Base-by-base conservation (phyloP, 2,888 invertebrate genomes). In the Microchrysa polita region DNA sequence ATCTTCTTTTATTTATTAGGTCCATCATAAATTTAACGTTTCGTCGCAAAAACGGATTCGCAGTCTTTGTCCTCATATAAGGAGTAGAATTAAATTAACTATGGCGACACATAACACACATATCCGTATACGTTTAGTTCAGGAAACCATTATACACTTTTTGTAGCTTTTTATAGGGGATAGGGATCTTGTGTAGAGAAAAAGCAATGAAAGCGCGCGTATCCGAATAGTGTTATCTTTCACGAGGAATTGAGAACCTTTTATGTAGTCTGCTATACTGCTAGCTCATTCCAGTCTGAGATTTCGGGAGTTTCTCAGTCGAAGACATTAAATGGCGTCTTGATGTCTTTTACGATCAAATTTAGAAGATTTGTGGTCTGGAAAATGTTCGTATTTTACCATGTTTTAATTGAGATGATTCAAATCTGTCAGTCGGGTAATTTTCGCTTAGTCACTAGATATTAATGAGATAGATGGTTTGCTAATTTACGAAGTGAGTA, bases 21-120 rank as follows among this genome's bases (percentile, higher is more conserved):
- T 2, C 12, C 9, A 9, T 63, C 61, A 40, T 63, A 63, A 63
- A 63, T 63, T 63, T 34, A 34, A 34, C 27, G 27, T 34, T 34
- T 34, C n/a, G n/a, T 40, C 12, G 16, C 61, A 12, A n/a, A 42
- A 63, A 63, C 61, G 61, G 42, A n/a, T n/a, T n/a, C n/a, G n/a
- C n/a, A n/a, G n/a, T n/a, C 61, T 42, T 34, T 40, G 40, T 63
- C 27, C 27, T 34, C 61, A 16, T 20, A n/a, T n/a, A n/a, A n/a
- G n/a, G n/a, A n/a, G n/a, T n/a, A 40, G 40, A 63, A 63, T 63
- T 63, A 63, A 63, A 63, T 63, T 63, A 63, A 63, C 61, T 63
- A 7, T 42, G 7, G 42, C 7, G 12, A 42, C 27, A n/a, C 48
- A 42, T 42, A n/a, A 48, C 48, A 48, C 48, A 48, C 48, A 48